Base-by-base conservation (phyloP, 2,888 invertebrate genomes). In the Eristalis tenax region DNA sequence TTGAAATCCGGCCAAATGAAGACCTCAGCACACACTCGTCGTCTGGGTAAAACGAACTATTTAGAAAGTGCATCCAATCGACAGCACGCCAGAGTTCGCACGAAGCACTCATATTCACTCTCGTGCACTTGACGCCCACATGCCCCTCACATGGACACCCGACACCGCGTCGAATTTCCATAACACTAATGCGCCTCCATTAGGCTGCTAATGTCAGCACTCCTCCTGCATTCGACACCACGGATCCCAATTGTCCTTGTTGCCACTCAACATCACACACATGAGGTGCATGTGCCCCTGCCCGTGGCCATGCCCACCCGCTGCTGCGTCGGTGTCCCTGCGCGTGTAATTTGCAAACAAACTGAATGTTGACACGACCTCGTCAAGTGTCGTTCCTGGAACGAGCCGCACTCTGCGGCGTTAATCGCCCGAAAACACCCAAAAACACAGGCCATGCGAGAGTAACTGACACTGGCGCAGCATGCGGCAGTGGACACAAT, bases 331-430 rank as follows among this genome's bases (percentile, higher is more conserved):
- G 50, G 38, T 23, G 64, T 69, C 69, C 68, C 22, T 63, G 65
- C 57, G 38, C 68, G 28, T 73, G 66, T 43, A 74, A 82, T 86
- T 86, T 61, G 85, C 77, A 59, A 82, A 61, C 43, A 57, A 57
- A 59, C 73, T 66, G 81, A 82, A 74, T 61, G 82, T 78, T 82
- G 82, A 86, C 82, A 82, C 77, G 69, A 77, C 69, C 73, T 66
- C 77, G 70, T 86, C 82, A 75, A 82, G 78, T 78, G 64, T 15
- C 57, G 40, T 80, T 68, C 70, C 13, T 13, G 76, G 66, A 81
- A 77, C 35, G 50, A 40, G 50, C n/a, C 35, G 32, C 15, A n/a
- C 15, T 15, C 43, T 4, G 26, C 43, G 4, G 18, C n/a, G 50
- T 8, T 50, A 50, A 50, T 50, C n/a, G 18, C 50, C 18, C 50